Evolutionary conservation across 2,888 invertebrate species (phyloP).

Genomic region (Morpho deidamia): DNA sequence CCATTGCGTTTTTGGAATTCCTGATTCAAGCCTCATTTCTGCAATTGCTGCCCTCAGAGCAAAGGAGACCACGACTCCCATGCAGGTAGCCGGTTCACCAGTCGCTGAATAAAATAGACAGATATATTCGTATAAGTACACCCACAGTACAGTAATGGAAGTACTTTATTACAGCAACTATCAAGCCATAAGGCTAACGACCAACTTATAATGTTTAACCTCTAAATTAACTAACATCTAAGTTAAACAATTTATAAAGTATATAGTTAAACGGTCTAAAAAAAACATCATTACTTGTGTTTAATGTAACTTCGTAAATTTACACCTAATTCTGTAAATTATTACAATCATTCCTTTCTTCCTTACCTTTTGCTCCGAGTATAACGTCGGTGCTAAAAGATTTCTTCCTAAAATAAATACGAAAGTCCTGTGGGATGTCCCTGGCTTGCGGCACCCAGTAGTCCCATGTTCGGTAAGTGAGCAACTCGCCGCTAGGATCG

Average conservation of each 20-base stretch:
- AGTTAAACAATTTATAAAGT: no score
- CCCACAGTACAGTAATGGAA: no score
- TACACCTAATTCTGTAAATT: no score
- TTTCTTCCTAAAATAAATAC: slow-evolving; percentile 81
- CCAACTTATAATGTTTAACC: no score
- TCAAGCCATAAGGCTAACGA: no score
- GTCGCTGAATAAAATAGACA: slow-evolving; percentile 62
- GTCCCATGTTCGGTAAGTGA: slow-evolving; percentile 87
- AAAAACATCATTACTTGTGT: no score
- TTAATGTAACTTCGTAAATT: no score
- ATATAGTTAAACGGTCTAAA: no score
- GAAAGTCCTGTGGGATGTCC: slow-evolving; percentile 86
- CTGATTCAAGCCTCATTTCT: slow-evolving; percentile 79
- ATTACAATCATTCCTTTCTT: not conserved
- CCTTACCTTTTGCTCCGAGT: slow-evolving; percentile 23
- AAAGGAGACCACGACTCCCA: slow-evolving; percentile 68
- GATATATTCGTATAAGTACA: no score
- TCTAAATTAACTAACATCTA: no score
- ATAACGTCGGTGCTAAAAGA: slow-evolving; percentile 15
- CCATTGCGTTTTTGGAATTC: slow-evolving; percentile 73
- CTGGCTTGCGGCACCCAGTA: slow-evolving; percentile 85
- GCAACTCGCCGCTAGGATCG: slow-evolving; percentile 79
- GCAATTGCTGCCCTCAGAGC: slow-evolving; percentile 82
- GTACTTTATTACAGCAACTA: no score
- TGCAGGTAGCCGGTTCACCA: slow-evolving; percentile 71